Base-by-base conservation (phyloP, 2,888 invertebrate species). In the Agrypnus murinus region DNA sequence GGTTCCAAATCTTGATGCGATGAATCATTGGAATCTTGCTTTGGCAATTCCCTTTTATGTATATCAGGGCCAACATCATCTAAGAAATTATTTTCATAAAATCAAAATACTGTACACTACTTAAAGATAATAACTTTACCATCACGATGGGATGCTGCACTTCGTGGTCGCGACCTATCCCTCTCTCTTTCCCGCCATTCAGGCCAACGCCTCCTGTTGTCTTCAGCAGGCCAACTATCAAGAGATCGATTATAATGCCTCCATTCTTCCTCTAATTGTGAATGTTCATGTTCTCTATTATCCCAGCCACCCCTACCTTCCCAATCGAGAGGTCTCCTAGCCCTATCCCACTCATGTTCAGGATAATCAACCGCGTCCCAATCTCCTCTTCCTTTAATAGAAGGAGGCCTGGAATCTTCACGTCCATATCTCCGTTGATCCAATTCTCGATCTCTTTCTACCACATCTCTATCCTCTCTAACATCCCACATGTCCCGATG, bases 321-420 rank as follows among this genome's bases (percentile, higher is more conserved):
- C 90, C 90, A 89, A 14, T 90, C 88, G 59, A 83, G 66, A 40
- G 87, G 88, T 77, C 89, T 87, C 38, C 89, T 87, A 72, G 85
- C 86, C 36, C 84, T 75, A 45, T 84, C 84, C 84, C 85, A 84
- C 36, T 85, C 86, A 50, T 88, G 87, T 69, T 89, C 89, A 9
- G 79, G 75, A 77, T 82, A 83, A 25, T 84, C 83, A 3, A 77
- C 76, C 34, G 77, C 77, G 38, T 83, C 84, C 84, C 85, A 85
- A 43, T 85, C 85, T 12, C 71, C n/a, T 83, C 71, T 9, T 78
- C 78, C 75, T 82, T 84, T 60, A 80, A 65, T n/a, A 75, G 71
- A 58, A 64, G 74, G 75, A 5, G 79, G 75, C 43, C 77, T 74
- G 0, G 81, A 78, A 64, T 81, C 81, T 31, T 83, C 83, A 8